Base-by-base conservation (phyloP, 2,888 invertebrate genomes). In the Cerceris rybyensis region DNA sequence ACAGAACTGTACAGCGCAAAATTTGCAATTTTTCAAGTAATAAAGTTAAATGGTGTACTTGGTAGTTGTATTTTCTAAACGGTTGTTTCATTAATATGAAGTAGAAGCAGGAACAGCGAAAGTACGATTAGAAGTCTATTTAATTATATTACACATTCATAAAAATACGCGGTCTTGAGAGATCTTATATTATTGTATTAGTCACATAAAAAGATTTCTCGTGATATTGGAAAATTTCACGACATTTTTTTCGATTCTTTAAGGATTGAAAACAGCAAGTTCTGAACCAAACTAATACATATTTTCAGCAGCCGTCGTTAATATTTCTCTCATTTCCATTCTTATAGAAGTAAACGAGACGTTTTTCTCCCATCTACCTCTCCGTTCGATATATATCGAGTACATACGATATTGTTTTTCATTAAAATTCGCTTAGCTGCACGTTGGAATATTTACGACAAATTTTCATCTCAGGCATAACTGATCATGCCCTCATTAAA, bases 331-430 rank as follows among this genome's bases (percentile, higher is more conserved):
- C 80, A 73, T 52, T 64, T 80, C 69, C 57, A 72, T 82, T 80
- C 77, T 84, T 83, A 58, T 52, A 52, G 14, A 50, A 28, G 52
- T 50, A 16, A 17, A 14, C 50, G 9, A 41, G 14, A 57, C 60
- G 41, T 50, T 54, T 42, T 9, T 57, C 68, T 60, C 49, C 11
- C 14, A 54, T 43, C 52, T 49, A 6, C 39, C 39, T 52, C 41
- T 39, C 2, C 28, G 50, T 28, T 43, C 17, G 50, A 58, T 69
- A 58, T 81, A 71, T 72, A 79, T 81, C 76, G 77, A 83, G 79
- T 83, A 81, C 79, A 70, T 70, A 55, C 71, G 81, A 83, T 79
- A 84, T 83, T 83, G 83, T 77, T 75, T 83, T 81, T 79, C 85
- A 85, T 85, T 83, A 83, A 84, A 84, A 70, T 77, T 60, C 75